A percentile compares a stretch with the other conserved stretches of the same genome.
Evolutionary conservation across 1,140 invertebrate species (phyloP).

Genomic region (Drosophila mayri): DNA sequence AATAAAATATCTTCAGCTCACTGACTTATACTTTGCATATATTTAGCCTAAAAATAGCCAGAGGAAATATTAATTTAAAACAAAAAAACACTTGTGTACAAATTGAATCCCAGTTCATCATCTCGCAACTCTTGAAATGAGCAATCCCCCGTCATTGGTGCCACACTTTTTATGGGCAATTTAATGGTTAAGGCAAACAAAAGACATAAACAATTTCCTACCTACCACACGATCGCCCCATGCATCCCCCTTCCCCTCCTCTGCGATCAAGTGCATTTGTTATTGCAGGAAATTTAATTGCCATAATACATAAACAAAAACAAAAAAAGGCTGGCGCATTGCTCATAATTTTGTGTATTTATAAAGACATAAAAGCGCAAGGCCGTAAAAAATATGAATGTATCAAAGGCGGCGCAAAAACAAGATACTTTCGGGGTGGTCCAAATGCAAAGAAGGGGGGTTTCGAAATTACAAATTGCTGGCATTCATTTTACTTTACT

Average conservation of each 20-base stretch:
- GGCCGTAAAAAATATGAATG: constrained; percentile 71
- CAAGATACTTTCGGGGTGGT: constrained; percentile 54
- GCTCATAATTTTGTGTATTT: constrained; percentile 72
- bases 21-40: not conserved
- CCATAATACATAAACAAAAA: constrained; percentile 64
- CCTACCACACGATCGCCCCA: constrained; percentile 18
- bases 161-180: constrained; percentile 45
- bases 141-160: constrained; percentile 2
- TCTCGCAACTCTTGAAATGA: not conserved
- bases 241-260: not conserved
- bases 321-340: constrained; percentile 50
- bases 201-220: constrained; percentile 47
- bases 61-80: not conserved
- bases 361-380: constrained; percentile 66
- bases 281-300: constrained; percentile 73
- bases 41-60: not conserved
- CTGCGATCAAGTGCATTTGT: constrained; percentile 50
- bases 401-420: constrained; percentile 67
- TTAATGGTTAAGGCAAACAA: constrained; percentile 28
- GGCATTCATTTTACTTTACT: not conserved
- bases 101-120: not conserved
- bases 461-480: not conserved
- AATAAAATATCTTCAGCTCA: not conserved
- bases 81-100: not conserved
- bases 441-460: not conserved